Evolutionary conservation across 2,888 invertebrate species (phyloP), one percentile per base, ranked within the genome.

Genomic region (Syrista parreyssii): DNA sequence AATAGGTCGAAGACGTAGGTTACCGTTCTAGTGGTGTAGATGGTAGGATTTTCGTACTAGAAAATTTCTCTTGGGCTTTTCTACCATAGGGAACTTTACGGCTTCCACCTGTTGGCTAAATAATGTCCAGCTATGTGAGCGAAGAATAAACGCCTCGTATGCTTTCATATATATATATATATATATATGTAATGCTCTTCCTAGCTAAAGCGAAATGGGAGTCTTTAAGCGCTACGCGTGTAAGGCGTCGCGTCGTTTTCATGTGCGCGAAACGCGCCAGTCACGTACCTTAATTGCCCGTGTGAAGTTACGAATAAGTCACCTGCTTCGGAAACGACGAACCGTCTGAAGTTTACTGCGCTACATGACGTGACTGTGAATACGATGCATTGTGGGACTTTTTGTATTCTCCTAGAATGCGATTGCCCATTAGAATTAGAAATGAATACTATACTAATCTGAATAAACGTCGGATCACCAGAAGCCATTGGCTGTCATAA

Each of bases 211-310:
- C 55, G 55, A 55, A 83, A 81, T 82, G 80, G 82, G 81, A 85
- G 86, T 85, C 84, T 82, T 85, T 86, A 86, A 86, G 86, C 84
- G 86, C 82, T 82, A 83, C 84, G 83, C 84, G 79, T 23, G 40
- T 40, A 71, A 12, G 71, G 15, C 30, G 71, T 23, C 32, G 31
- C 73, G 85, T 84, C 85, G 85, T 85, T 87, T 87, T 84, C 85
- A 86, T 33, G 74, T 77, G 81, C 83, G 80, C 77, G 82, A 86
- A 86, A 82, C 82, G 84, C 83, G 86, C 83, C 86, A 88, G 90
- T 90, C 90, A 90, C 89, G 87, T 88, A 85, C 79, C 86, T 90
- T 90, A 90, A 90, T 90, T 90, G 90, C 88, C 85, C 55, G 55
- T 55, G 55, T 55, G 55, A 55, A 55, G 55, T 55, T 55, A 55